Base-by-base conservation (phyloP, 2,888 invertebrate species). In the Aleiodes testaceus region DNA sequence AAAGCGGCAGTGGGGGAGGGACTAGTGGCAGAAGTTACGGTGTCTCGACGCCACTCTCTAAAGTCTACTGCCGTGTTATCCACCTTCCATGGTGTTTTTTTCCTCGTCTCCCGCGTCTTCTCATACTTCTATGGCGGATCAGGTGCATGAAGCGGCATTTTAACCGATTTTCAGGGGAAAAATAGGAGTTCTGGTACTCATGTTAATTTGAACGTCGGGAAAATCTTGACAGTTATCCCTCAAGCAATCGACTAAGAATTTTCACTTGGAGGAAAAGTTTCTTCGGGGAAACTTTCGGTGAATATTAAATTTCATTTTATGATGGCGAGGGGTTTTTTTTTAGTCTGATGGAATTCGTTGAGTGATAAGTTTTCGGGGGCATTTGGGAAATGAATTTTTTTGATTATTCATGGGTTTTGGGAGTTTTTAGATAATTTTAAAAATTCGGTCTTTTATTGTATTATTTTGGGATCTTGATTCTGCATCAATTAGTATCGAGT, bases 401-500 rank as follows among this genome's bases (percentile, higher is more conserved):
- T 7, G 36, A 9, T 11, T 0, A 36, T 36, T 36, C 9, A 26
- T 2, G 3, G 5, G 26, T 45, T 45, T 45, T 45, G 12, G 45
- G 7, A 45, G 7, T 5, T 11, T 5, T 11, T n/a, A 1, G 49
- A 14, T 9, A 0, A 1, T 49, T 49, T 1, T 6, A n/a, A 11
- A 6, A 11, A 49, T n/a, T n/a, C 26, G 3, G 26, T 5, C 26
- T 26, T 26, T 26, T 26, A 0, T 26, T 2, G 5, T 26, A 26
- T 26, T 2, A 26, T 26, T 26, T 26, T 26, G 80, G 81, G 86
- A 86, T 87, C 87, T 86, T 84, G 82, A 85, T 86, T 79, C 85
- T 9, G 85, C 84, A 87, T 86, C 87, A 87, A 87, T 87, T 87
- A 87, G 86, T 86, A n/a, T n/a, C 84, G 80, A 81, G 63, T 36